These are phyloP conservation scores for Galaxias olidus DNA, from an alignment of 2,797 vertebrate genomes.

Conservation along the genomic window DNA sequence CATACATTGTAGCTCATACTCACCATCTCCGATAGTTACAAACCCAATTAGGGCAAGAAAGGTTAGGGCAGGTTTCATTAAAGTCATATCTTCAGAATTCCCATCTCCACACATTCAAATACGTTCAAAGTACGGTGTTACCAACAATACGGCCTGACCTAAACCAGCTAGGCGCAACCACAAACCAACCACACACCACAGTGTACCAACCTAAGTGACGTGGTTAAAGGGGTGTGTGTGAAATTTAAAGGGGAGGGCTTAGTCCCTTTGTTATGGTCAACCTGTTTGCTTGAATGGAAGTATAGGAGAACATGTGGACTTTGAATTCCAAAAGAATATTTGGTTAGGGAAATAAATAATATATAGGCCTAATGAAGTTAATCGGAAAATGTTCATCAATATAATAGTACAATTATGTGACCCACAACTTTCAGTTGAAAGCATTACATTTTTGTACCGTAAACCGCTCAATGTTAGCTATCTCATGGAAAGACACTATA, in stretches of 20 bases:
- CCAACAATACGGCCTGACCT: conserved; percentile 65
- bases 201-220: conserved; percentile 61
- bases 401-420: too few relatives aligned
- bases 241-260: conserved; percentile 71
- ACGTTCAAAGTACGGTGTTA: conserved; percentile 64
- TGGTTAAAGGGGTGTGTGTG: conserved; percentile 72
- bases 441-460: too few relatives aligned
- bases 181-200: conserved; percentile 64
- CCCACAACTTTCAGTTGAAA: too few relatives aligned
- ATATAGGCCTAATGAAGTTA: too few relatives aligned
- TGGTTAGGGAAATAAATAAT: too few relatives aligned
- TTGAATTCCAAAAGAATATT: too few relatives aligned
- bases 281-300: conserved; percentile 10
- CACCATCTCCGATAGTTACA: conserved; percentile 67
- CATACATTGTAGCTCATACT: conserved; percentile 50
- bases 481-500: too few relatives aligned
- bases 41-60: conserved; percentile 69
- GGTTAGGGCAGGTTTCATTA: conserved; percentile 56
- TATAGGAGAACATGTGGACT: neutral
- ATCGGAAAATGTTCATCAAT: too few relatives aligned
- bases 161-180: conserved; percentile 66
- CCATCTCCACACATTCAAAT: conserved; percentile 76
- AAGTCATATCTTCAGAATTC: conserved; percentile 75
- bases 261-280: conserved; percentile 36
- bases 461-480: too few relatives aligned